Conservation (phyloP, 2,797 vertebrate species). For the Cheirogaleus major region DNA sequence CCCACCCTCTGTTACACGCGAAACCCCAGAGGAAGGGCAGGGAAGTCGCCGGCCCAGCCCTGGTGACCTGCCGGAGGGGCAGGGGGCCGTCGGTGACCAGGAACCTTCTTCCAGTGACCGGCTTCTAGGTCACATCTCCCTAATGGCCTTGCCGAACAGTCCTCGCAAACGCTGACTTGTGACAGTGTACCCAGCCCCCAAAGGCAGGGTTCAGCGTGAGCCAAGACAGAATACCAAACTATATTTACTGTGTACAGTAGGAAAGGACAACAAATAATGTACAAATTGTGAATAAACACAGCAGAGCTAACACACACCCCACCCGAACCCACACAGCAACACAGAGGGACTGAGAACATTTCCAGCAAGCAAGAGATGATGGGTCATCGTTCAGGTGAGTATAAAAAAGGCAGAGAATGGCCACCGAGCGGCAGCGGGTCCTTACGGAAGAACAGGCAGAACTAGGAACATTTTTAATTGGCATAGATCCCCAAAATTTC, state of each 20-base stretch:
- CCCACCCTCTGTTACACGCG: background rate
- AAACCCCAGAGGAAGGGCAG: background rate
- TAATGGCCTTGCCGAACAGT: background rate
- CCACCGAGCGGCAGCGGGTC: slow-evolving; percentile 7
- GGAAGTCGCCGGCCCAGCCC: accelerated
- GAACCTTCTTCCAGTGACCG: background rate
- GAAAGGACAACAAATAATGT: slow-evolving; percentile 93
- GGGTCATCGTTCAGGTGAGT: background rate
- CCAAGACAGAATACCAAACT: slow-evolving; percentile 91
- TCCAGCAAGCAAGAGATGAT: slow-evolving; percentile 37
- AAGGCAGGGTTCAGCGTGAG: slow-evolving; percentile 56
- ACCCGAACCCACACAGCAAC: slow-evolving; percentile 49
- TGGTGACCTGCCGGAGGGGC: accelerated
- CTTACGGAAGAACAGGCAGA: background rate
- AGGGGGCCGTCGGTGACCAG: background rate
- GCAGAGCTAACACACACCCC: slow-evolving; percentile 81
- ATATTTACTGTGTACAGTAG: slow-evolving; percentile 95
- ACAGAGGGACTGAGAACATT: slow-evolving; percentile 52
- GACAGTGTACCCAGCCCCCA: background rate
- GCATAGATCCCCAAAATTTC: background rate
- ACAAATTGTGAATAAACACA: slow-evolving; percentile 92
- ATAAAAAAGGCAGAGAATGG: slow-evolving; percentile 29
- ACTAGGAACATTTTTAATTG: background rate
- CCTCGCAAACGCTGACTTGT: background rate
- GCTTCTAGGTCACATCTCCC: background rate